Evolutionary conservation across 2,888 invertebrate genomes (phyloP).

Genomic region (Charanyca ferruginea): DNA sequence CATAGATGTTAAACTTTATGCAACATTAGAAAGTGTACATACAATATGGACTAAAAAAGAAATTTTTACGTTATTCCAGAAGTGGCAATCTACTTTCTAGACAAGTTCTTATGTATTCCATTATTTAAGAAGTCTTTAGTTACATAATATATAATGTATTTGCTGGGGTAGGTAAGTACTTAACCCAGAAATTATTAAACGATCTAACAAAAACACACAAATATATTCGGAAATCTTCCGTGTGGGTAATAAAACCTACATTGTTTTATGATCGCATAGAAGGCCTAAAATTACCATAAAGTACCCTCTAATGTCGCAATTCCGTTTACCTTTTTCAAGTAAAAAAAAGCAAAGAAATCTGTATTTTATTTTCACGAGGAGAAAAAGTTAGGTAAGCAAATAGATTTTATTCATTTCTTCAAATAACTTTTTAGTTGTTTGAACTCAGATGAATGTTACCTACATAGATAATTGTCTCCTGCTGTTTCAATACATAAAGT

Average conservation of each 20-base stretch:
- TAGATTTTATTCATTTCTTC: conserved; percentile 4
- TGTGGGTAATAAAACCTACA: conserved; percentile 1
- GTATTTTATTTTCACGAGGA: conserved; percentile 1
- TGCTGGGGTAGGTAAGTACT: background rate
- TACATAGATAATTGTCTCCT: background rate
- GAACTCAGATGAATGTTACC: background rate
- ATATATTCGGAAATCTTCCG: conserved; percentile 17
- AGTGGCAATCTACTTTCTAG: background rate
- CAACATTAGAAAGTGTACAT: too few species aligned
- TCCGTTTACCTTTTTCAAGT: conserved; percentile 19
- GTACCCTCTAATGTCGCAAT: conserved; percentile 27
- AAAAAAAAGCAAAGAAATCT: conserved; percentile 22
- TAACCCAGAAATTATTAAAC: conserved; percentile 18
- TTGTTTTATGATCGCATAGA: conserved; percentile 35
- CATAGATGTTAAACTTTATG: too few species aligned
- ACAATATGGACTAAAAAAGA: too few species aligned
- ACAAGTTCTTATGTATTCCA: background rate
- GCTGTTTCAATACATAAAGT: background rate
- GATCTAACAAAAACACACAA: conserved; percentile 10
- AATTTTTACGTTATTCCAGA: background rate
- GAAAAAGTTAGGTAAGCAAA: background rate
- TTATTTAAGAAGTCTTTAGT: background rate
- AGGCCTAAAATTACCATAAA: conserved; percentile 45
- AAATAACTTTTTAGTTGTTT: background rate
- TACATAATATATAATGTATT: background rate